Evolutionary conservation across 2,797 vertebrate species (phyloP).

Genomic region (Danio kyathit): DNA sequence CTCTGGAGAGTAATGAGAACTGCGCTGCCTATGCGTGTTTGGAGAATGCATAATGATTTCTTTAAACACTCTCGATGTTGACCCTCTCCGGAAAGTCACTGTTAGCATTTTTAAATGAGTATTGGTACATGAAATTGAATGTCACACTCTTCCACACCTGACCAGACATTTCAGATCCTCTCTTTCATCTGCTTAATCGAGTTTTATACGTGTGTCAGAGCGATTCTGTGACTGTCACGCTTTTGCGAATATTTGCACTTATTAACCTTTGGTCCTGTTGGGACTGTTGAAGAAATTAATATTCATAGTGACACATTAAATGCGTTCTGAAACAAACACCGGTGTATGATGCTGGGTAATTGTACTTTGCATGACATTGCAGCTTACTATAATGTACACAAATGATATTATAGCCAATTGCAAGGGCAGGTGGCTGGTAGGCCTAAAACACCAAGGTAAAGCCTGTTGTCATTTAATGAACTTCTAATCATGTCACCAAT

Average conservation of each 20-base stretch:
- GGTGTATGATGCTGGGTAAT: slow-evolving; percentile 16
- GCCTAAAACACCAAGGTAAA: slow-evolving; percentile 7
- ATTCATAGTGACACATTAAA: slow-evolving; percentile 35
- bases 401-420: slow-evolving; percentile 24
- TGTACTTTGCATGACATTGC: not conserved
- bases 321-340: slow-evolving; percentile 15
- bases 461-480: slow-evolving; percentile 15
- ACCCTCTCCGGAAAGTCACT: slow-evolving; percentile 28
- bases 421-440: slow-evolving; percentile 21
- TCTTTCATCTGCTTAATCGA: slow-evolving; percentile 58
- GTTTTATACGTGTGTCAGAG: slow-evolving; percentile 45
- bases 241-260: slow-evolving; percentile 28
- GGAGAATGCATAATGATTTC: slow-evolving; percentile 48
- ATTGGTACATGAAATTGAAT: slow-evolving; percentile 62
- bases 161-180: slow-evolving; percentile 51
- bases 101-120: slow-evolving; percentile 59
- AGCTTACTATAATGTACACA: slow-evolving; percentile 17
- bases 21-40: slow-evolving; percentile 54
- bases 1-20: slow-evolving; percentile 63
- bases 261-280: slow-evolving; percentile 25
- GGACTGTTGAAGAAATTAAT: slow-evolving; percentile 15
- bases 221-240: not conserved
- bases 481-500: slow-evolving; percentile 25
- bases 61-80: slow-evolving; percentile 42
- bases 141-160: slow-evolving; percentile 56